Percentiles rank a stretch among this genome's conserved stretches.
phyloP scores from a whole-genome alignment of 2,888 invertebrate genomes.

The Ormyrus nitidulus region DNA sequence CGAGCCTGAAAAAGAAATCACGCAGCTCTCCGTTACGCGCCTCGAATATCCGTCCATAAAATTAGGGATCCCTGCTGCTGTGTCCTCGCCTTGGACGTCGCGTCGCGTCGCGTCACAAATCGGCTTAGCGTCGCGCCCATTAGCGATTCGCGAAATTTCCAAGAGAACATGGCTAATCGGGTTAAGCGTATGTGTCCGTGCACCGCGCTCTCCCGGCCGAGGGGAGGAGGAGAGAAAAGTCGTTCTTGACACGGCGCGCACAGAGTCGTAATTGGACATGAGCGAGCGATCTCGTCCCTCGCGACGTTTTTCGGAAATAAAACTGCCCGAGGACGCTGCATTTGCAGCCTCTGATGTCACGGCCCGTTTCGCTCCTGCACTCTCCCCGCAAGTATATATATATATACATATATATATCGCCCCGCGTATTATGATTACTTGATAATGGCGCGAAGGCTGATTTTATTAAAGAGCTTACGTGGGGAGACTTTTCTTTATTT shows the following conservation, averaged over 20 bases:
- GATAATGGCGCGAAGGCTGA: no score
- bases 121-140: not conserved
- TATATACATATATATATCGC: no score
- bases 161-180: slow-evolving; percentile 50
- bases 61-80: no score
- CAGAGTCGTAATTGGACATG: slow-evolving; percentile 50
- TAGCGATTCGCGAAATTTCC: slow-evolving; percentile 38
- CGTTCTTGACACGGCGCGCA: slow-evolving; percentile 43
- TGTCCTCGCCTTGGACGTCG: no score
- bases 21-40: no score
- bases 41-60: no score
- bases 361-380: not conserved
- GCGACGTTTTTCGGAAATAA: slow-evolving; percentile 29
- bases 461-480: no score
- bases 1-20: no score
- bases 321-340: slow-evolving; percentile 3
- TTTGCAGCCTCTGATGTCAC: slow-evolving; percentile 40
- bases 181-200: slow-evolving; percentile 34
- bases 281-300: slow-evolving; percentile 21
- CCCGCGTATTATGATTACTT: no score
- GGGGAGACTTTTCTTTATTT: no score
- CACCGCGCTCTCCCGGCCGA: not conserved
- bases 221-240: slow-evolving; percentile 11
- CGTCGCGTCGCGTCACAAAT: no score
- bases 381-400: no score